Conservation (phyloP, 2,113 vertebrate species). For the Prunella himalayana region DNA sequence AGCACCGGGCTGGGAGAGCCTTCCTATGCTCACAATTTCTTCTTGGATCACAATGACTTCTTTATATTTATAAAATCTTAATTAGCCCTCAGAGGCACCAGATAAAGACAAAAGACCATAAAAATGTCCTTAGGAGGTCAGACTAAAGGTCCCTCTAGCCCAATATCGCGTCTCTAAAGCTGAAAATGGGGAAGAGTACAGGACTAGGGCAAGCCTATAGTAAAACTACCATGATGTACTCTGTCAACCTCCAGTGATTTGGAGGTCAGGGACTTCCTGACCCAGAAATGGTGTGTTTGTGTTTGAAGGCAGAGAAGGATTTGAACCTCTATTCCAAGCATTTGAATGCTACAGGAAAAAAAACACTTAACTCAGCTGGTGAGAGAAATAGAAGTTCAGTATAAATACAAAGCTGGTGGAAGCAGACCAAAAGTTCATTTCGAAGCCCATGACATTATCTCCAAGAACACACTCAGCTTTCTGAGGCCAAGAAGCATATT, state of each 20-base stretch:
- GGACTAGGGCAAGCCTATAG: neutral
- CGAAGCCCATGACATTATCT: neutral
- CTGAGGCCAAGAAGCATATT: neutral
- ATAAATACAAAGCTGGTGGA: neutral
- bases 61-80: conserved; percentile 25
- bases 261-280: conserved; percentile 44
- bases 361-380: neutral
- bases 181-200: conserved; percentile 16
- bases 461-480: neutral
- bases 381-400: neutral
- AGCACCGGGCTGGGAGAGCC: neutral
- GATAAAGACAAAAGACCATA: conserved; percentile 51
- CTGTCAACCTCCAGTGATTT: conserved; percentile 4
- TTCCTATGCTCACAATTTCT: neutral
- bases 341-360: neutral
- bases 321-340: neutral
- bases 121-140: neutral
- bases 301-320: conserved; percentile 6
- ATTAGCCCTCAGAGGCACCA: conserved; percentile 10
- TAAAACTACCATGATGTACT: neutral
- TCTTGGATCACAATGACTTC: conserved; percentile 18
- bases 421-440: neutral
- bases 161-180: neutral
- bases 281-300: conserved; percentile 37
- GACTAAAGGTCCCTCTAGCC: conserved; percentile 27